Evolutionary conservation across 2,888 invertebrate genomes (phyloP), one percentile per base, ranked within the genome.

Genomic region (Deladenus siricidicola): DNA sequence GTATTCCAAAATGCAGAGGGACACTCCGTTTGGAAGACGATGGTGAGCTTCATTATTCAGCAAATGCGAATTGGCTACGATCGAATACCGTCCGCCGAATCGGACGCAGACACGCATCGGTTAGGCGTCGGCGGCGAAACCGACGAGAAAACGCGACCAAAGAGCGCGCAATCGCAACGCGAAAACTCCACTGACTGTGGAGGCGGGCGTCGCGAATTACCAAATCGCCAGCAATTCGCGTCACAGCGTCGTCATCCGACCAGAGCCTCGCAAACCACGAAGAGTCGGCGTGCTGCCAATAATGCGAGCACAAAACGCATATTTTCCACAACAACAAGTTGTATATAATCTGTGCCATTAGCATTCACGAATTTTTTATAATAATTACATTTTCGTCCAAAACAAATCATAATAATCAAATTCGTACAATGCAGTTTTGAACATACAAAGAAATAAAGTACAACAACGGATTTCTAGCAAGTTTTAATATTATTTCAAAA

Each of bases 1-100:
- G 58, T 67, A 19, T 60, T 62, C 39, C 62, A 58, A 39, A 70
- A 67, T 50, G 56, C 70, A 17, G 70, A 68, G 24, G 68, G 68
- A 4, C 68, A 65, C 30, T 34, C 53, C 2, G 56, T 62, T 14
- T 67, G 68, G 68, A 70, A 67, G 29, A 51, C 66, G 56, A 70
- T 67, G 68, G 60, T 60, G 10, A 50, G 24, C 24, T 60, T 60
- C 45, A 60, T 60, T 8, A 26, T 60, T 6, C 30, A 44, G 26
- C 60, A 60, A 60, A 60, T 60, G 60, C 53, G 53, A 10, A 19
- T 60, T 6, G 60, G 60, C 47, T 60, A 57, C 57, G 56, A 60
- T 42, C 48, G 50, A n/a, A 43, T 24, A 10, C 26, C 56, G 26
- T 26, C 57, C 50, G 23, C 10, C 34, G 50, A 19, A 24, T 21